A percentile compares a stretch with the other conserved stretches of the same genome.
Conservation (phyloP, 2,113 vertebrate species). For the Saimiri boliviensis region DNA sequence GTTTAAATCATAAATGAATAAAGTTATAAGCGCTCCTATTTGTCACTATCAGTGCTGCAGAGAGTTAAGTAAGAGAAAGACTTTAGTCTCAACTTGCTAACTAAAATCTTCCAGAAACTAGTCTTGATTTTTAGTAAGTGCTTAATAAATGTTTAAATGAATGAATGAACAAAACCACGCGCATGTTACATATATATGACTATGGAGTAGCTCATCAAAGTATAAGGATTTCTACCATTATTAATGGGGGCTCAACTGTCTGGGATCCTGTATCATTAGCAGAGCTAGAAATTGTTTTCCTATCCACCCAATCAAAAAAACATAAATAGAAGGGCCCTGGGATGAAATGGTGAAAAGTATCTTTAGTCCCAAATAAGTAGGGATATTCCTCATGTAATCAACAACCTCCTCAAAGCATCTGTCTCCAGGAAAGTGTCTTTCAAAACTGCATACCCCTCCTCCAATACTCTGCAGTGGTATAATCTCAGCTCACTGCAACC, state of each 20-base stretch:
- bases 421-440: not conserved
- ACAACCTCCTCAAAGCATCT: accelerated
- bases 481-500: too few relatives aligned
- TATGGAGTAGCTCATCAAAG: not conserved
- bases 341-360: not conserved
- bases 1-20: not conserved
- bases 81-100: not conserved
- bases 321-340: not conserved
- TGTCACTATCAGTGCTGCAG: not conserved
- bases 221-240: not conserved
- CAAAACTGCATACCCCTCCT: too few relatives aligned
- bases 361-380: not conserved
- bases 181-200: not conserved
- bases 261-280: not conserved
- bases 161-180: not conserved
- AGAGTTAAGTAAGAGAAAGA: not conserved
- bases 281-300: not conserved
- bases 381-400: too few relatives aligned
- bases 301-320: not conserved
- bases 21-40: not conserved
- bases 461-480: not conserved
- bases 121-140: not conserved
- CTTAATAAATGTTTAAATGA: not conserved
- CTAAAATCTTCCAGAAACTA: too few relatives aligned
- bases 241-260: not conserved